A percentile compares a stretch with the other conserved stretches of the same genome.
Conservation (phyloP, 2,888 invertebrate genomes). For the Acanthosepion esculentum region DNA sequence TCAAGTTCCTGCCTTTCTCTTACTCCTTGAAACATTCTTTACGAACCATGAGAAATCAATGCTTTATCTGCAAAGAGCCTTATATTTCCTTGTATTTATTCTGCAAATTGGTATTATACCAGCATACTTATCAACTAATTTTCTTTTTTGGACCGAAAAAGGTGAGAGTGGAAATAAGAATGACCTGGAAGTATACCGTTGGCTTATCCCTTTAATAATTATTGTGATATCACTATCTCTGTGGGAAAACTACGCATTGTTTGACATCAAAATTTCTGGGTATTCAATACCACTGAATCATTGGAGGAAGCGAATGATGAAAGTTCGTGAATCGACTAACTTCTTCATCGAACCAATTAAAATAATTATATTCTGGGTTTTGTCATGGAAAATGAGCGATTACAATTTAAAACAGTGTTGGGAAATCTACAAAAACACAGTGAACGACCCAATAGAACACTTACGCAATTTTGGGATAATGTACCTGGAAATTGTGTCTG, state of each 20-base stretch:
- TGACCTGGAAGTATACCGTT: slow-evolving; percentile 68
- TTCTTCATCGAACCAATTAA: slow-evolving; percentile 53
- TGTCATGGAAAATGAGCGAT: slow-evolving; percentile 43
- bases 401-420: not conserved
- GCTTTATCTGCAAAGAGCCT: slow-evolving; percentile 42
- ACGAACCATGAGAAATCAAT: slow-evolving; percentile 45
- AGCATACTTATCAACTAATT: slow-evolving; percentile 3
- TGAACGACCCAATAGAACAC: not conserved
- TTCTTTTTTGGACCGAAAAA: not conserved
- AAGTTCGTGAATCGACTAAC: slow-evolving; percentile 53
- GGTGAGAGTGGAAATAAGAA: fast-evolving
- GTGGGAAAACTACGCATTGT: slow-evolving; percentile 95
- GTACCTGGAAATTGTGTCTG: slow-evolving; percentile 53
- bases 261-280: slow-evolving; percentile 47
- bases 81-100: slow-evolving; percentile 51
- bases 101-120: slow-evolving; percentile 54
- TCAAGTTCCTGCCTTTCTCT: slow-evolving; percentile 63
- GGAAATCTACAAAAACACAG: not conserved
- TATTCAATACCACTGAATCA: slow-evolving; percentile 41
- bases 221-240: slow-evolving; percentile 91
- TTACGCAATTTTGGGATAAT: slow-evolving; percentile 52
- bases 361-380: slow-evolving; percentile 50
- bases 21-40: slow-evolving; percentile 54
- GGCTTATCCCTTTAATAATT: slow-evolving; percentile 89
- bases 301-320: slow-evolving; percentile 51